These are phyloP conservation scores for Oreocharis arfaki DNA, from an alignment of 2,113 vertebrate genomes.

Conservation along the genomic window DNA sequence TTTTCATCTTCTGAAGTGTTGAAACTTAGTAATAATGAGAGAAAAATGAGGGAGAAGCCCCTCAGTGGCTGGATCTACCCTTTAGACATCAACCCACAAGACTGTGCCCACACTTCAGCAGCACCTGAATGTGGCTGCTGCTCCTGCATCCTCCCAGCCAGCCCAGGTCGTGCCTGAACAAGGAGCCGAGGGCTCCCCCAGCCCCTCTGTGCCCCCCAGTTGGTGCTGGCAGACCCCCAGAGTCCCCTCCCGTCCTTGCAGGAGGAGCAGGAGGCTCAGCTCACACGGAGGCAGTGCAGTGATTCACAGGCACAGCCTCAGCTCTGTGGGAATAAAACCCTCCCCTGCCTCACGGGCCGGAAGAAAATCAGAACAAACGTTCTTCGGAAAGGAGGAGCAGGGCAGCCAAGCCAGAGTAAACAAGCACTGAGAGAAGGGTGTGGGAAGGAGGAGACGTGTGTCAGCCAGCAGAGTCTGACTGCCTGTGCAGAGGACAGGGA, in stretches of 20 bases:
- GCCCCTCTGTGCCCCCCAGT: not conserved
- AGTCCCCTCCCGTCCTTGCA: not conserved
- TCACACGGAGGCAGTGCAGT: not conserved
- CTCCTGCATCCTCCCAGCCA: not conserved
- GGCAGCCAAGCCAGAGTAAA: slow-evolving; percentile 50
- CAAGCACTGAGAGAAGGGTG: slow-evolving; percentile 10
- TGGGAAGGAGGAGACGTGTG: not conserved
- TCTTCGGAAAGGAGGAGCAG: slow-evolving; percentile 46
- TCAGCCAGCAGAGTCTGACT: not conserved
- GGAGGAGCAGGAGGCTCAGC: not conserved
- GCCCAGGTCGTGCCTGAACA: not conserved
- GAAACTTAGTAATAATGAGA: not conserved
- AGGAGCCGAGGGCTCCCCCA: not conserved
- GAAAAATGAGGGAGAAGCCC: not conserved
- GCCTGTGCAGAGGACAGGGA: not conserved
- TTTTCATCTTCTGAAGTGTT: not conserved
- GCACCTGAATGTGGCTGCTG: rapidly evolving
- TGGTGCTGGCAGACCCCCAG: not conserved
- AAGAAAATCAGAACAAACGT: slow-evolving; percentile 47
- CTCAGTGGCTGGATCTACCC: not conserved
- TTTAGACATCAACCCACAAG: not conserved
- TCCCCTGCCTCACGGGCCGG: slow-evolving; percentile 44
- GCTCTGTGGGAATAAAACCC: slow-evolving; percentile 52
- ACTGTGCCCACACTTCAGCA: not conserved
- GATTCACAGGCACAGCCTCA: slow-evolving; percentile 56